phyloP scores from a whole-genome alignment of 2,113 vertebrate species.

The Phocoena phocoena region DNA sequence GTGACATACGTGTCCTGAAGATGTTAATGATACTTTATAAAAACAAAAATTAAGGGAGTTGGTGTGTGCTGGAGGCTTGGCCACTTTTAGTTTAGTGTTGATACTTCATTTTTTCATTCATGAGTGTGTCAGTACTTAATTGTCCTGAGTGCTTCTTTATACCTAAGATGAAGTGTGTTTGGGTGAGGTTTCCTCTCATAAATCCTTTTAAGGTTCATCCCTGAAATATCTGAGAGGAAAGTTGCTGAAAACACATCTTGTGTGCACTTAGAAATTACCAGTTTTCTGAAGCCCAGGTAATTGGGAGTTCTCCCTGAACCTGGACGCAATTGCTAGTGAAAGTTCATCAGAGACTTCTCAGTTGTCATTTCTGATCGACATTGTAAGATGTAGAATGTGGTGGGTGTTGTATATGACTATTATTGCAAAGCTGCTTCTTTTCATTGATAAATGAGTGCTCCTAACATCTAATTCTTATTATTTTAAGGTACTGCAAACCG shows the following conservation, averaged over 20 bases:
- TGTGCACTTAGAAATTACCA: neutral
- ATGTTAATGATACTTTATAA: neutral
- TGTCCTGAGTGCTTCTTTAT: neutral
- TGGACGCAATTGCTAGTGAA: neutral
- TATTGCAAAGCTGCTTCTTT: neutral
- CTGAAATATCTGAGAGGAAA: constrained; percentile 15
- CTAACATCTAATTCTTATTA: constrained; percentile 49
- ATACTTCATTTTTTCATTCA: neutral
- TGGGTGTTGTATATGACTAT: neutral
- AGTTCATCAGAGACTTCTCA: neutral
- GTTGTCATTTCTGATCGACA: neutral
- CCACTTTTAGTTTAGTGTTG: neutral
- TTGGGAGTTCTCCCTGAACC: neutral
- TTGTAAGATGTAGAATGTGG: neutral
- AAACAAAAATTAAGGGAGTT: neutral
- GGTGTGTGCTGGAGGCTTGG: neutral
- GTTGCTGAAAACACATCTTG: neutral
- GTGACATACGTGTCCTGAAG: neutral
- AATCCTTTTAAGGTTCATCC: constrained; percentile 7
- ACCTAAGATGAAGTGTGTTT: neutral
- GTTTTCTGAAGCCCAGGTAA: neutral
- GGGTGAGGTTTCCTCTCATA: neutral
- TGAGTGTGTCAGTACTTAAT: neutral
- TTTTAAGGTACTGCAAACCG: constrained; percentile 95
- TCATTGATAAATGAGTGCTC: neutral